Percentiles rank a stretch among this genome's conserved stretches.
Conservation (phyloP, 30 jellyfish, hydroid and myxozoan genomes). For the Aurelia coerulea region DNA sequence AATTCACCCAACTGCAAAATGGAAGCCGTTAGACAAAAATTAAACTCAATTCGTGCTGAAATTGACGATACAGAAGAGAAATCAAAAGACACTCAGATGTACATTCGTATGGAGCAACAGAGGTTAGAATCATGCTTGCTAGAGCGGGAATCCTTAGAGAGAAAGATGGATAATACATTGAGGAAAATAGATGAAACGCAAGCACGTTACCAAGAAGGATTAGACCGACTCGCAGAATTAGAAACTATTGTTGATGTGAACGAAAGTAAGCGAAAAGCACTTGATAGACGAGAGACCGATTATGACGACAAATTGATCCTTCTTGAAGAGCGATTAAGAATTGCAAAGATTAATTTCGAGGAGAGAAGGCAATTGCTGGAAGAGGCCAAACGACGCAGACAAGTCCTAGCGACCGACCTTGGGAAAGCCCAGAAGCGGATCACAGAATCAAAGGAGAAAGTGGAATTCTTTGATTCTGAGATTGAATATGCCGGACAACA, state of each 20-base stretch:
- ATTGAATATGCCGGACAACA: slow-evolving; percentile 63
- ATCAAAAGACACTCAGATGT: slow-evolving; percentile 48
- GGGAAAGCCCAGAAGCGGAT: slow-evolving; percentile 49
- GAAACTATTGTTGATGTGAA: slow-evolving; percentile 72
- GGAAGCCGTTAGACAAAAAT: slow-evolving; percentile 80
- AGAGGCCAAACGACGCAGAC: slow-evolving; percentile 75
- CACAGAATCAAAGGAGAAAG: slow-evolving; percentile 60
- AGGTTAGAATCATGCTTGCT: slow-evolving; percentile 70
- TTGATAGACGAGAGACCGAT: slow-evolving; percentile 78
- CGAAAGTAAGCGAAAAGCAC: slow-evolving; percentile 85
- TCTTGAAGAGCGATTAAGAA: slow-evolving; percentile 75
- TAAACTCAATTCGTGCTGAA: slow-evolving; percentile 66
- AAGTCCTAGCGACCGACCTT: slow-evolving; percentile 58
- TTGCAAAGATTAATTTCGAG: slow-evolving; percentile 60
- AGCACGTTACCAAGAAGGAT: slow-evolving; percentile 52
- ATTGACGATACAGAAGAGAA: slow-evolving; percentile 66
- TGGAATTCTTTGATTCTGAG: slow-evolving; percentile 74
- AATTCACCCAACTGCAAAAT: slow-evolving; percentile 3
- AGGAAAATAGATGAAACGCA: slow-evolving; percentile 72
- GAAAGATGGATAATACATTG: slow-evolving; percentile 43
- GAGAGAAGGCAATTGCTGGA: slow-evolving; percentile 79
- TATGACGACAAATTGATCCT: slow-evolving; percentile 53
- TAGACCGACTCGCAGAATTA: slow-evolving; percentile 62
- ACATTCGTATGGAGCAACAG: slow-evolving; percentile 54
- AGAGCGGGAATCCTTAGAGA: slow-evolving; percentile 74